phyloP scores from a whole-genome alignment of 1,140 invertebrate genomes.

The Calephelis virginiensis region DNA sequence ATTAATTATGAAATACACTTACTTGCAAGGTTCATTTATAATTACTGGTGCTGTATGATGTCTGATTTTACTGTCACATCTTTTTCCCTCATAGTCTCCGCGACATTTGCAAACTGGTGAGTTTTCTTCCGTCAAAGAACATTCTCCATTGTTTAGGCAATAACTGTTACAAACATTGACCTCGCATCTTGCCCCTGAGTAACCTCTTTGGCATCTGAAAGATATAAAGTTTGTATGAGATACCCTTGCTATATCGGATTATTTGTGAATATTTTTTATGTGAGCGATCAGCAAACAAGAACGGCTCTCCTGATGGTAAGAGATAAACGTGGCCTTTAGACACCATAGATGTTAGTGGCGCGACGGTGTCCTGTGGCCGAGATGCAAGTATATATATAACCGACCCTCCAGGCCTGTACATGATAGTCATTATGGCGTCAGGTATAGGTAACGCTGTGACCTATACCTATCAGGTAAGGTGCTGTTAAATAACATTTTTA shows the following conservation, averaged over 20 bases:
- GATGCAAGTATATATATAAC: too few relatives aligned
- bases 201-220: slow-evolving; percentile 78
- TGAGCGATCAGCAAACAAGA: too few relatives aligned
- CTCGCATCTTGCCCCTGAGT: slow-evolving; percentile 81
- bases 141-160: slow-evolving; percentile 85
- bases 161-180: slow-evolving; percentile 79
- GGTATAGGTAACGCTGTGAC: too few relatives aligned
- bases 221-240: background rate
- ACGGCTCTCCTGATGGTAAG: too few relatives aligned
- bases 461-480: too few relatives aligned
- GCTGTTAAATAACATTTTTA: too few relatives aligned
- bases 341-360: too few relatives aligned
- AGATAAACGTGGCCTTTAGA: too few relatives aligned
- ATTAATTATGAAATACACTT: slow-evolving; percentile 17
- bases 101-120: slow-evolving; percentile 77
- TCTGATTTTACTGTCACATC: slow-evolving; percentile 78
- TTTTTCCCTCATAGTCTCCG: slow-evolving; percentile 74
- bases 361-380: too few relatives aligned
- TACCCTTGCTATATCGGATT: background rate
- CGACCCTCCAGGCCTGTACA: too few relatives aligned
- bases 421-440: too few relatives aligned
- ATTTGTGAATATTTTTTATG: too few relatives aligned
- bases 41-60: slow-evolving; percentile 16
- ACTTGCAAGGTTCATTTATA: slow-evolving; percentile 44
- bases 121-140: slow-evolving; percentile 64